phyloP scores from a whole-genome alignment of 2,888 invertebrate genomes.

The Monopis laevigella region DNA sequence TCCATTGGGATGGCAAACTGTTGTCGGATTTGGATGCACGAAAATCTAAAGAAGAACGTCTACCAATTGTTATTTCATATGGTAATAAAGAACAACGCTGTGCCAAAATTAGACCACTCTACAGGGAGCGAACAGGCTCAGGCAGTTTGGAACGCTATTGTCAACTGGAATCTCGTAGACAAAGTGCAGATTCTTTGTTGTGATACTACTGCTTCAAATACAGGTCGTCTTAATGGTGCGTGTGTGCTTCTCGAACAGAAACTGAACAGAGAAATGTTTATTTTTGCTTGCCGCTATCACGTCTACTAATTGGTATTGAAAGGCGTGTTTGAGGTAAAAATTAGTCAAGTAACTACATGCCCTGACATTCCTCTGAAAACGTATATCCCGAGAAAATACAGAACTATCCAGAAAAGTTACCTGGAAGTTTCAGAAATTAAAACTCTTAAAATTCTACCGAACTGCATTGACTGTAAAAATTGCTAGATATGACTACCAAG shows the following conservation, averaged over 20 bases:
- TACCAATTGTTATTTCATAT: conserved; percentile 31
- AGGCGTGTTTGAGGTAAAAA: conserved; percentile 14
- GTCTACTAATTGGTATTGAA: conserved; percentile 18
- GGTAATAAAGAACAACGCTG: conserved; percentile 19
- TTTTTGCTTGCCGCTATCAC: conserved; percentile 19
- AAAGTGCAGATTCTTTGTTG: conserved; percentile 18
- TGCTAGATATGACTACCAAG: no score
- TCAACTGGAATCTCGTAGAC: conserved; percentile 19
- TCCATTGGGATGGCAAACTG: conserved; percentile 30
- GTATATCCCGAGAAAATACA: no score
- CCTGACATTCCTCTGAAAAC: conserved; percentile 13
- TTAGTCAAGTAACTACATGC: conserved; percentile 10
- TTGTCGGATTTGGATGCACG: conserved; percentile 25
- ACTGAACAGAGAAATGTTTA: conserved; percentile 13
- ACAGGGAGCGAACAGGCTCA: conserved; percentile 18
- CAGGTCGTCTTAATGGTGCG: conserved; percentile 17
- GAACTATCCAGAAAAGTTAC: no score
- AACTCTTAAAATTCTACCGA: no score
- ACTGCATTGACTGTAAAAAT: no score
- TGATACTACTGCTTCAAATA: no score
- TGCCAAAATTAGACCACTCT: conserved; percentile 19
- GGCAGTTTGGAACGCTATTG: conserved; percentile 16
- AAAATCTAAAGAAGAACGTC: no score
- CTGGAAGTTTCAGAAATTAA: no score
- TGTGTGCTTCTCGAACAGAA: conserved; percentile 15